Evolutionary conservation across 2,797 vertebrate genomes (phyloP), one percentile per base, ranked within the genome.

Genomic region (Danio jaintianensis): DNA sequence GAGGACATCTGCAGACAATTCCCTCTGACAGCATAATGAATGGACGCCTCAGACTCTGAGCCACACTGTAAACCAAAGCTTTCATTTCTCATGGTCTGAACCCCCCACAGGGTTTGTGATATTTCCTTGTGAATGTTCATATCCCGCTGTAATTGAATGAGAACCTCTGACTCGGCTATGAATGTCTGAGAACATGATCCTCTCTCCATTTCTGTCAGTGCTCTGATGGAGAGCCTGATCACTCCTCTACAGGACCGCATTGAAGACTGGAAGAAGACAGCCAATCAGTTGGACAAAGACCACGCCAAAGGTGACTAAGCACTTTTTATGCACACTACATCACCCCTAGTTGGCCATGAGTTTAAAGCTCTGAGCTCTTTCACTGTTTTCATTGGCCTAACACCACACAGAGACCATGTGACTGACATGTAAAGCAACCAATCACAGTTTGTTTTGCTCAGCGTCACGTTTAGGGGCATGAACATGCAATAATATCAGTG

Each of bases 241-340:
- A 97, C 92, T 82, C 98, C 98, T 11, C 93, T 98, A 83, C 97
- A 99, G 91, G 98, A 99, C 89, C 95, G 97, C 88, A 97, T 98
- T 36, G 97, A 99, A 88, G 97, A 99, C 90, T 99, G 98, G 98
- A 99, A 99, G 91, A 99, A 98, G 90, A 96, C 96, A 0, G 96
- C 96, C 87, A 98, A 96, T 87, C 97, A 98, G 87, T 92, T 99
- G 84, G 97, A 99, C 89, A 99, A 99, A 88, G 98, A 99, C 86
- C 97, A 99, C 0, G 96, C 97, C 0, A 98, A 98, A 97, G 98
- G 98, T 99, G 86, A 55, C 55, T 48, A 7, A 68, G 56, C 36
- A 52, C 18, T 45, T 6, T 56, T 29, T 15, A 68, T 58, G 36
- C 12, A 29, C 38, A 8, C 13, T 40, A 48, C 53, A 29, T 40